Base-by-base conservation (phyloP, 2,888 invertebrate genomes). In the Andrena trimmerana region DNA sequence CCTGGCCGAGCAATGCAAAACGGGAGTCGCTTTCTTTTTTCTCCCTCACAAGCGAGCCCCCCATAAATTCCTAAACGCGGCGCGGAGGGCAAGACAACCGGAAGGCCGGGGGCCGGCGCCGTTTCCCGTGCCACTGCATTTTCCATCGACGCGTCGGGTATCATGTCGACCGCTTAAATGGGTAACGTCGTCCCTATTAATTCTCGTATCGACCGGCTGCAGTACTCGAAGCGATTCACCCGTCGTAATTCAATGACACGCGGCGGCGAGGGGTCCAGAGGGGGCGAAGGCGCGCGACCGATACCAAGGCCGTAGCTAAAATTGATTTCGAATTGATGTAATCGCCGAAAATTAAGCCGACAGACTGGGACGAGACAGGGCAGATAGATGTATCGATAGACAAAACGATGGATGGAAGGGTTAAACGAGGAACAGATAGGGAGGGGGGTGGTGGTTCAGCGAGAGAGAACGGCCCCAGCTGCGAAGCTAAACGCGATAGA, bases 271-370 rank as follows among this genome's bases (percentile, higher is more conserved):
- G 88, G 76, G 72, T 27, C 50, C 67, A 33, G 71, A 74, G 48
- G 68, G 78, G 69, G 74, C 27, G 48, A 42, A 48, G 36, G 78
- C 60, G 74, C 67, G 27, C 68, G 48, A 57, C 63, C 54, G 78
- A 68, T 54, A 66, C 79, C 70, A 77, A 83, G 85, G 88, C 84
- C 87, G 86, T 89, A 80, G 86, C 86, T 85, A 87, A 90, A 90
- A 91, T 92, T 90, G 89, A 91, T 90, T 88, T 81, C 71, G 84
- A 88, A 90, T 86, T 89, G 85, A 87, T 85, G 86, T 87, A 89
- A 90, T 90, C 88, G 81, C 74, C 71, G 57, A 66, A 88, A 90
- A 87, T 90, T 88, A 81, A 85, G 73, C 83, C 72, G 67, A 69
- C 52, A 59, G 81, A 84, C 42, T 42, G 69, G 71, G 59, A 69